Evolutionary conservation across 2,797 vertebrate species (phyloP).

Genomic region (Poecilia wingei): DNA sequence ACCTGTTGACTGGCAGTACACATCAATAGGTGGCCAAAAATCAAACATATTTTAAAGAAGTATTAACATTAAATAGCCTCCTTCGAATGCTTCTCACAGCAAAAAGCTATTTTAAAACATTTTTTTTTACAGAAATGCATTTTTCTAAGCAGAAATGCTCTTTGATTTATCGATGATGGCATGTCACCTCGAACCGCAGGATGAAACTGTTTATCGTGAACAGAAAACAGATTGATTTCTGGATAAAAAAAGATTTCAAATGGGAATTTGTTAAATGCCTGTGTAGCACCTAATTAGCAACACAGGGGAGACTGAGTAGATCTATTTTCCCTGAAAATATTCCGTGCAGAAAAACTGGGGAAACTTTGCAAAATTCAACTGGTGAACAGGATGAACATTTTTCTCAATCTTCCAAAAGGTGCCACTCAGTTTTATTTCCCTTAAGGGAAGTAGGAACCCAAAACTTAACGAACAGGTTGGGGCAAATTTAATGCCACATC

Average conservation of each 20-base stretch:
- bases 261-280: not conserved
- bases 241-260: not conserved
- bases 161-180: not conserved
- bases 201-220: not conserved
- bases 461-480: not conserved
- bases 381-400: not conserved
- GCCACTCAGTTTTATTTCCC: not conserved
- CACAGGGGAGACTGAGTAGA: not conserved
- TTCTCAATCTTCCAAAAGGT: not conserved
- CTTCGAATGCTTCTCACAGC: not conserved
- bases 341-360: not conserved
- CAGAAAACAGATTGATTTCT: not conserved
- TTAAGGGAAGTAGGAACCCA: not conserved
- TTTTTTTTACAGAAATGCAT: not conserved
- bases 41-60: not conserved
- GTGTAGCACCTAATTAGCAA: not conserved
- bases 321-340: not conserved
- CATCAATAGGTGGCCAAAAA: not conserved
- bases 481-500: not conserved
- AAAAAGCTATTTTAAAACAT: not conserved
- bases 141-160: not conserved
- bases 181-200: not conserved
- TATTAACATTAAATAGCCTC: not conserved
- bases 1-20: not conserved
- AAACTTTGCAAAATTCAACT: not conserved